Evolutionary conservation across 1,140 invertebrate genomes (phyloP), one percentile per base, ranked within the genome.

Genomic region (Scaptomyza pallida): DNA sequence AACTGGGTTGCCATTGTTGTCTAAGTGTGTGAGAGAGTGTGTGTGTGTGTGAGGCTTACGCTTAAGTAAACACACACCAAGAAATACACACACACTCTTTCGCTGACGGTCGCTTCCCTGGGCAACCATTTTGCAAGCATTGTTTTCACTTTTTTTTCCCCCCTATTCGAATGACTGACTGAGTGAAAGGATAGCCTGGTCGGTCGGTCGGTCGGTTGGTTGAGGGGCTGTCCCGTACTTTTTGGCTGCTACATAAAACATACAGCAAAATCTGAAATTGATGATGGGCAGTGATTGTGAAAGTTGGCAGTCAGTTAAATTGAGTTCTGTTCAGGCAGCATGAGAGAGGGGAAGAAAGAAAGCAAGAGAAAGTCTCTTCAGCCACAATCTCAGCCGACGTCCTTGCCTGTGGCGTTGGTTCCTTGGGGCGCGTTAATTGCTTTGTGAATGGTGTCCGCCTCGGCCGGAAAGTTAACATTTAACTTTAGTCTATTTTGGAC

Each of bases 261-360:
- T 88, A 88, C 83, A 88, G 81, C 82, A 88, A 82, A 88, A 88
- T 88, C 82, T 88, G 82, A 88, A 88, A 88, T 88, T 88, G 82
- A 88, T 88, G 82, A 88, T 88, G 82, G 78, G 82, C 82, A 82
- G 82, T 88, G 82, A 88, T 88, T 88, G 82, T 82, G 83, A 88
- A 88, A 86, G 83, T 86, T 86, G 82, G 82, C 81, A 85, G 81
- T 86, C 81, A 86, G 81, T 85, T 85, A 85, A 85, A 85, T 85
- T 85, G 81, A 85, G 81, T 85, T 85, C 81, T 75, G 78, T 68
- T 65, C 59, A 57, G 50, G 30, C 65, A 40, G 33, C 23, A 26
- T 5, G 23, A 26, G 23, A 26, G 6, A 6, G 0, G 23, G n/a
- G n/a, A n/a, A n/a, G n/a, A n/a, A n/a, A n/a, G n/a, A n/a, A 30